Evolutionary conservation across 2,797 vertebrate genomes (phyloP), one percentile per base, ranked within the genome.

Genomic region (Parambassis ranga): DNA sequence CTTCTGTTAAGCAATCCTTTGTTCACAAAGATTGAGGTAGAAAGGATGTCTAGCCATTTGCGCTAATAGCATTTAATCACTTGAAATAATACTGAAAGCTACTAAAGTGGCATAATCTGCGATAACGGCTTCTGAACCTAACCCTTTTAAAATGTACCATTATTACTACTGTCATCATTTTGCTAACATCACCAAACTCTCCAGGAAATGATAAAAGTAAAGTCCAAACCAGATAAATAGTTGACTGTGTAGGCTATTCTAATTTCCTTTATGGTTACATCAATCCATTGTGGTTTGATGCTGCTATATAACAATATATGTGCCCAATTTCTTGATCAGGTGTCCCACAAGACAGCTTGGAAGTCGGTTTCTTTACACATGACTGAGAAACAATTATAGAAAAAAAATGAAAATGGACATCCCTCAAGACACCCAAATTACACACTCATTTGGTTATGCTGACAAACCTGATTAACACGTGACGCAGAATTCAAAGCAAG

Each of bases 331-430:
- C 67, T 72, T 72, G 19, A 78, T 77, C 59, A 47, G 59, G 36
- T 57, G 46, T 81, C 79, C 63, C 81, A 7, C 26, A 37, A 73
- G 79, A 49, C 28, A 2, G 9, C 15, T 52, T 71, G 30, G 49
- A 62, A 71, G 60, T 64, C 37, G 48, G 28, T 77, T 75, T 60
- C 47, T 82, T 69, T 69, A 49, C 41, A 55, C 77, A 73, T 63
- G 65, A 76, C 50, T 65, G 63, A 65, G 42, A 81, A 66, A 82
- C 75, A 78, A 85, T 83, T 80, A 77, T 42, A 55, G 14, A 33
- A 63, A 79, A 84, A 33, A 63, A 79, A 84, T 84, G 57, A 74
- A 86, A 85, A 69, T 13, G 59, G 69, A 74, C 75, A 59, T 72
- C 71, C 71, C 72, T 28, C 20, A 64, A 70, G 84, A 67, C 55